Base-by-base conservation (phyloP, 2,113 vertebrate genomes). In the Gymnarchus niloticus region DNA sequence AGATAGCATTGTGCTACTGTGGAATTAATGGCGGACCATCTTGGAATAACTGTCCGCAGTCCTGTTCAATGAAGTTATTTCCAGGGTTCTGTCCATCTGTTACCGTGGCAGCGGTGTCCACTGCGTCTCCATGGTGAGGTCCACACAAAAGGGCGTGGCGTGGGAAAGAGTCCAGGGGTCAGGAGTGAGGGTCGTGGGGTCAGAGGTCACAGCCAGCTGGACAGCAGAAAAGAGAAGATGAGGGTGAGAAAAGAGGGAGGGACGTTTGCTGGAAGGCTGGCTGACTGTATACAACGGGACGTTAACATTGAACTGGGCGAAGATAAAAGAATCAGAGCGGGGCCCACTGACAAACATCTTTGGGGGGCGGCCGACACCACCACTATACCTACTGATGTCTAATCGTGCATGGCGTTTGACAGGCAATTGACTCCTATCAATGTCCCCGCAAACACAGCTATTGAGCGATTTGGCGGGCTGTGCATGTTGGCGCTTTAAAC, bases 101-200 rank as follows among this genome's bases (percentile, higher is more conserved):
- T 95, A 94, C 94, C 92, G 92, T 93, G 92, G 94, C 90, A 94
- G 93, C 91, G 73, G 92, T 88, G 93, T 90, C 90, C 91, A 89
- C 91, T 90, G 91, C 91, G 94, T 94, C 94, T 90, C 92, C 91
- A 95, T 94, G 93, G 92, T 81, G 88, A 91, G 89, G 86, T 89
- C 91, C 89, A 91, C 91, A 95, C 93, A 94, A 94, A 95, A 94
- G 93, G 93, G 93, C 90, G 94, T 94, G 93, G 93, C 94, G 94
- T 95, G 94, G 94, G 94, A 95, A 95, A 90, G 87, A 91, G 91
- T 93, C 93, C 93, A 93, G 90, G 92, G 94, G 93, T 95, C 93
- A 94, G 91, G 91, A 94, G 92, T 94, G 90, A 95, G 92, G 93
- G 92, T 93, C 91, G 85, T 41, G 85, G 88, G 94, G 91, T 94